Conservation (phyloP, 2,113 vertebrate species). For the Regulus satrapa region DNA sequence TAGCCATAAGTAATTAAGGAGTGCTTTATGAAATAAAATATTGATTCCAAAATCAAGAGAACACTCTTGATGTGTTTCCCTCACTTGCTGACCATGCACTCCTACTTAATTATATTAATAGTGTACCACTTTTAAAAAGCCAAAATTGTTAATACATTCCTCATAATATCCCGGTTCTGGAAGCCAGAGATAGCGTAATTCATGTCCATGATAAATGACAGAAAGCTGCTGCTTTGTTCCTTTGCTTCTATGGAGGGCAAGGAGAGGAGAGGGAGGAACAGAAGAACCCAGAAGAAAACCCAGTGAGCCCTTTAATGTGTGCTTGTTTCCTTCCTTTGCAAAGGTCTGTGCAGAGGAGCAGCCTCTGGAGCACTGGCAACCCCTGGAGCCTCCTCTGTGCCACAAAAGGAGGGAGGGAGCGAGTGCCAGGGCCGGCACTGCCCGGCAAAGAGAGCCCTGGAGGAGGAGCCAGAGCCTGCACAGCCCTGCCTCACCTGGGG, state of each 20-base stretch:
- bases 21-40: neutral
- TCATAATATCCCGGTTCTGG: slow-evolving; percentile 47
- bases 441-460: slow-evolving; percentile 2
- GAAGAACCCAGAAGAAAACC: neutral
- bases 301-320: neutral
- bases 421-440: neutral
- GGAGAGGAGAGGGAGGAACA: neutral
- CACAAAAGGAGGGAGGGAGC: neutral
- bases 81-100: slow-evolving; percentile 37
- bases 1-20: neutral
- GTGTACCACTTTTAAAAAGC: slow-evolving; percentile 44
- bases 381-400: slow-evolving; percentile 39
- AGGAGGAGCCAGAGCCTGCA: slow-evolving; percentile 23
- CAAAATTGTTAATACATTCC: slow-evolving; percentile 35
- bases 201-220: slow-evolving; percentile 47
- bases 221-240: slow-evolving; percentile 43
- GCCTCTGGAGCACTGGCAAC: neutral
- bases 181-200: slow-evolving; percentile 63
- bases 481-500: neutral
- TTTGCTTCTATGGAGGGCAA: neutral
- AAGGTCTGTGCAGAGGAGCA: slow-evolving; percentile 4
- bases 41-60: slow-evolving; percentile 23
- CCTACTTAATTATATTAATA: slow-evolving; percentile 52
- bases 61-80: slow-evolving; percentile 1
- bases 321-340: neutral